Evolutionary conservation across 2,113 vertebrate genomes (phyloP), one percentile per base, ranked within the genome.

Genomic region (Peucedramus taeniatus): DNA sequence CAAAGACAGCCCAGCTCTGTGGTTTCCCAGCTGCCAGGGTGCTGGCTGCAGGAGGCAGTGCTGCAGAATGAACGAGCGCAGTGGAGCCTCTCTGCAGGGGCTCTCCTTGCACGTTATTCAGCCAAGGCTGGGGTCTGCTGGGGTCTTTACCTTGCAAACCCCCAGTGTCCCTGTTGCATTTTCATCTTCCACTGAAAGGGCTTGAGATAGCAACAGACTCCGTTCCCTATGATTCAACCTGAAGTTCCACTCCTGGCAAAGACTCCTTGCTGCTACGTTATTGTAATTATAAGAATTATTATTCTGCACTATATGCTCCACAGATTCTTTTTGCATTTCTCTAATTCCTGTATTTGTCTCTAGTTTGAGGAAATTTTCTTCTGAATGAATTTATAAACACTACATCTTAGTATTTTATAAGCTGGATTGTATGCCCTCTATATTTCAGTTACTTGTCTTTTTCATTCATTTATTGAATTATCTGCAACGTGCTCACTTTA

Each of bases 221-320:
- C 0, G 0, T 8, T 74, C 13, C 13, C 31, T 50, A 0, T 22
- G 27, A 47, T 42, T 90, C 28, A 56, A 9, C 15, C n/a, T 31
- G 50, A 56, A 26, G 7, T 61, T 53, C 4, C 9, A 31, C 27
- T 75, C 30, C 28, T 30, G 40, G 17, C n/a, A 87, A 93, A 47
- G 31, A 23, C 15, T 64, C 24, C 40, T 76, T 64, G 15, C 9
- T 72, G 37, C n/a, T 77, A 35, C 7, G 4, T 53, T 92, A 56
- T 21, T 64, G 10, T 26, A 44, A 31, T 23, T 53, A 39, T 35
- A 64, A 54, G n/a, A 83, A 49, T 51, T 64, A 35, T 12, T 51
- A 14, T 75, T 84, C 27, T 64, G 20, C 8, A 51, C 2, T 44
- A 42, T 60, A 76, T 79, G 6, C n/a, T 68, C 28, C 37, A 30